Conservation (phyloP, 2,797 vertebrate genomes). For the Macrochelys suwanniensis region DNA sequence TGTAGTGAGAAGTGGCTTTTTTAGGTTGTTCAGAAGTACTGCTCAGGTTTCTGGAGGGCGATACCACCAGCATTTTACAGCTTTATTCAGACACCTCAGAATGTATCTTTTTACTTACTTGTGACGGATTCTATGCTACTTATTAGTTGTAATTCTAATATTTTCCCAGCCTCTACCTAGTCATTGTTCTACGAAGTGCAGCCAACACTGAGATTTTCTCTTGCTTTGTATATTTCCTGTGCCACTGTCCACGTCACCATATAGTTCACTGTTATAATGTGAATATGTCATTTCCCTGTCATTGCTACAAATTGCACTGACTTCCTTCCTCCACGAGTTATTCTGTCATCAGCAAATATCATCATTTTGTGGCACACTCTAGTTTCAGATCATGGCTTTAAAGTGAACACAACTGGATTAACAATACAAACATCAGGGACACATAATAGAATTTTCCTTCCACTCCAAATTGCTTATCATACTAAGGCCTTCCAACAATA, state of each 20-base stretch:
- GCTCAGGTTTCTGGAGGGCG: not conserved
- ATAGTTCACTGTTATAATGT: rapidly evolving
- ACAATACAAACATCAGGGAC: not conserved
- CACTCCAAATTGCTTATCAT: not conserved
- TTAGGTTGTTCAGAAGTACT: not conserved
- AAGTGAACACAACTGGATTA: not conserved
- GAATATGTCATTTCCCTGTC: not conserved
- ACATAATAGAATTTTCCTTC: not conserved
- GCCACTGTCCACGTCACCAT: rapidly evolving
- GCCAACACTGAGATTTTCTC: rapidly evolving
- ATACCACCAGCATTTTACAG: rapidly evolving
- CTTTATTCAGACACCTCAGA: not conserved
- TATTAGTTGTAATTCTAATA: not conserved
- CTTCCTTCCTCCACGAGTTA: constrained; percentile 10
- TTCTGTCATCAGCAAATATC: not conserved
- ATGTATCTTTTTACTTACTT: not conserved
- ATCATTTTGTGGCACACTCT: not conserved
- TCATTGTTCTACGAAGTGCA: rapidly evolving
- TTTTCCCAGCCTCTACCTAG: not conserved
- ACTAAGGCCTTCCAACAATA: not conserved
- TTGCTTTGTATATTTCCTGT: not conserved
- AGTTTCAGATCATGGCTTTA: not conserved
- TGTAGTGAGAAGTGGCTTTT: not conserved
- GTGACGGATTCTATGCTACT: not conserved
- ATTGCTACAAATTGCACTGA: rapidly evolving